phyloP scores from a whole-genome alignment of 2,113 vertebrate genomes.

The Meleagris gallopavo region DNA sequence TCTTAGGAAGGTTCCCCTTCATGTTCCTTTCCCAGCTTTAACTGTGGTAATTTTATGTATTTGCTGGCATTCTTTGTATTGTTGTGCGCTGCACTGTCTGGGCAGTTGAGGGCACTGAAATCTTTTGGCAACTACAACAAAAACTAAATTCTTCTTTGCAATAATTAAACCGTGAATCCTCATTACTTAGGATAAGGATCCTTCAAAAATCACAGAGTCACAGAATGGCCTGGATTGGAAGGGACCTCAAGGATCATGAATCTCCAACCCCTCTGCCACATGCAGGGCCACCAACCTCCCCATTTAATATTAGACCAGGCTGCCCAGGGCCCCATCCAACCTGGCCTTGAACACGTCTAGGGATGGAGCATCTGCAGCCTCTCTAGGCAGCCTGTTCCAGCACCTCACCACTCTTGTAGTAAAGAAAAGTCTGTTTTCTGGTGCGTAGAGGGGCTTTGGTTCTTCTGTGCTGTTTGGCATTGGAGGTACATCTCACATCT shows the following conservation, averaged over 20 bases:
- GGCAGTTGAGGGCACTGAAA: background rate
- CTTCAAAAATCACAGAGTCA: background rate
- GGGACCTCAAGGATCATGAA: no score
- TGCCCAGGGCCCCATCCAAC: no score
- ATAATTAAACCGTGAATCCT: background rate
- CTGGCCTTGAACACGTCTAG: no score
- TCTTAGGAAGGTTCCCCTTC: background rate
- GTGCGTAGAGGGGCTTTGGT: background rate
- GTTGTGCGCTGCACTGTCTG: background rate
- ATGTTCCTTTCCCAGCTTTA: background rate
- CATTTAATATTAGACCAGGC: no score
- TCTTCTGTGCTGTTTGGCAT: background rate
- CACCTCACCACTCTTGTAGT: no score
- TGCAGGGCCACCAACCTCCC: no score
- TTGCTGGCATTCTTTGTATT: background rate
- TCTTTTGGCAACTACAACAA: background rate
- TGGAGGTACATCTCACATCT: background rate
- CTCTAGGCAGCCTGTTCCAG: no score
- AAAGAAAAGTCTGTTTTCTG: background rate
- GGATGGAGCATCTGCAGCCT: no score
- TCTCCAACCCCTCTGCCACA: no score
- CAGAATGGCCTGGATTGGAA: no score
- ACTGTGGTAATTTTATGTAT: background rate
- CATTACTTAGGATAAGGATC: background rate
- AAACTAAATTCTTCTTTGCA: background rate